Base-by-base conservation (phyloP, 1,140 invertebrate genomes). In the Euwallacea fornicatus region DNA sequence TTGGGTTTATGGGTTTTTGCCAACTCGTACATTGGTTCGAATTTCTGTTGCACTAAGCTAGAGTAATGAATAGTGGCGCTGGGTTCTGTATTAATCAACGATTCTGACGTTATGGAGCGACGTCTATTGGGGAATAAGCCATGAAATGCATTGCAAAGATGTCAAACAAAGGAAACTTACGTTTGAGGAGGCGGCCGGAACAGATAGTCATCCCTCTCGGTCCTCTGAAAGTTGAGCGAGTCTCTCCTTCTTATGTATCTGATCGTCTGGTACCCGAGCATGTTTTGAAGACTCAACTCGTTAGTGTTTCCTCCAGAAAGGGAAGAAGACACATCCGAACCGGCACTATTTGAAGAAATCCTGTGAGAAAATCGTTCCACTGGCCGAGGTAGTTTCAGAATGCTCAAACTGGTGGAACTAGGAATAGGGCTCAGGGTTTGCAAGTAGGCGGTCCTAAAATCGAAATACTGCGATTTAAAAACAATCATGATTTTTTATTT, bases 391-490 rank as follows among this genome's bases (percentile, higher is more conserved):
- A 78, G 75, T 71, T 79, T 80, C 65, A 81, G 76, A 54, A 80
- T 82, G 58, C 80, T 77, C 68, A 88, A 78, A 80, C 87, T 90
- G 58, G 90, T 90, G 70, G 90, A 89, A 81, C 91, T 93, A 0
- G 91, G 90, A 76, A 93, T 91, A 1, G 92, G 92, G 82, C 91
- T 93, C n/a, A 93, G 82, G 10, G 90, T 92, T 76, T 88, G 85
- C 70, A 88, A 85, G 76, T 88, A 85, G 8, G 53, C 71, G 67
- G 90, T 89, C 64, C 88, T 89, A 76, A 66, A 83, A 61, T 54
- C 13, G 21, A 33, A 33, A 33, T 33, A 33, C 21, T 33, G 50
- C 50, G 67, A 72, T 11, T 7, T 64, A 50, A 13, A 64, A 53
- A 10, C 9, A 46, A 7, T 46, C 7, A 6, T 53, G 8, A 62